A percentile compares a stretch with the other conserved stretches of the same genome.
Conservation (phyloP, 2,113 vertebrate species). For the Pachyramphus minor region DNA sequence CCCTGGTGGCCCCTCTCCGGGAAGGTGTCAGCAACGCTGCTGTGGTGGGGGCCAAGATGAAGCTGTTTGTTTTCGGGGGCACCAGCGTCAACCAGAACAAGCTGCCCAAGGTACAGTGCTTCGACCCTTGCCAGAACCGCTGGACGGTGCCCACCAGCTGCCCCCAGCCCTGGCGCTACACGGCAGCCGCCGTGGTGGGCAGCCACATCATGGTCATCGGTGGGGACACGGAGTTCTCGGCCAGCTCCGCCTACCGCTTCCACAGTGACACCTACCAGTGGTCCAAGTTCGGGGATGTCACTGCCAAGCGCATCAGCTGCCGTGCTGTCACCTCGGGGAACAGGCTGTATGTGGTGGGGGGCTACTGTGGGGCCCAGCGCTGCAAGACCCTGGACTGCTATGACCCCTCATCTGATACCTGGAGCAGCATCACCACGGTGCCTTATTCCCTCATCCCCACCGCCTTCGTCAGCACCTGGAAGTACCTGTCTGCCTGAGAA, state of each 20-base stretch:
- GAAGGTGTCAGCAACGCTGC: slow-evolving; percentile 82
- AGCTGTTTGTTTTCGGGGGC: slow-evolving; percentile 81
- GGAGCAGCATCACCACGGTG: slow-evolving; percentile 81
- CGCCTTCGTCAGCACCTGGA: slow-evolving; percentile 85
- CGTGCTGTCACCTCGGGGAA: slow-evolving; percentile 80
- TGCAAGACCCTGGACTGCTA: slow-evolving; percentile 85
- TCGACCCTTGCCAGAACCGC: slow-evolving; percentile 78
- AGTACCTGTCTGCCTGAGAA: slow-evolving; percentile 73
- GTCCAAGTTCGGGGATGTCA: slow-evolving; percentile 82
- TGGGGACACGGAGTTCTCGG: slow-evolving; percentile 81
- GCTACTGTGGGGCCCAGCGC: slow-evolving; percentile 82
- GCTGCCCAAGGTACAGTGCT: slow-evolving; percentile 84
- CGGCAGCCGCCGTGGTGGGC: slow-evolving; percentile 77
- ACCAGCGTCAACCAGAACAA: slow-evolving; percentile 82
- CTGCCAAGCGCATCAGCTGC: slow-evolving; percentile 83
- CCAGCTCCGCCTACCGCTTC: slow-evolving; percentile 83
- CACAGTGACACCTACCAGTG: slow-evolving; percentile 82
- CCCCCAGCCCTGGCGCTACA: slow-evolving; percentile 84
- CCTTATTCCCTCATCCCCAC: slow-evolving; percentile 82
- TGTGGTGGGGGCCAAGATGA: slow-evolving; percentile 80
- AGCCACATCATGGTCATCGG: slow-evolving; percentile 82
- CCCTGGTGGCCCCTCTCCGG: slow-evolving; percentile 81
- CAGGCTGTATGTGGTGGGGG: slow-evolving; percentile 83
- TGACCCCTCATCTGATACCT: slow-evolving; percentile 75
- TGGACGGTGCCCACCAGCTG: slow-evolving; percentile 80